Percentiles rank a stretch among this genome's conserved stretches.
phyloP scores from a whole-genome alignment of 2,113 vertebrate genomes.

The Sciurus niger region DNA sequence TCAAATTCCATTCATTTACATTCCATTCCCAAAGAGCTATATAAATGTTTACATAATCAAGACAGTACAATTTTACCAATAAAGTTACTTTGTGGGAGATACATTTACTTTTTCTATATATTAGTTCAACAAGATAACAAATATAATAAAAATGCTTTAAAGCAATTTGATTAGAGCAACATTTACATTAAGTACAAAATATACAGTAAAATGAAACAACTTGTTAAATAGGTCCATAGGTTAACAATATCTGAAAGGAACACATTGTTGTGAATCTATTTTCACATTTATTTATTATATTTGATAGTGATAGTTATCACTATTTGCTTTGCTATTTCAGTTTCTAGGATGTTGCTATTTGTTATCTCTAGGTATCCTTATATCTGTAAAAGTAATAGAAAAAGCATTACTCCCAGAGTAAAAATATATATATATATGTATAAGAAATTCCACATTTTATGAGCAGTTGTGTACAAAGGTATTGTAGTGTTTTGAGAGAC shows the following conservation, averaged over 20 bases:
- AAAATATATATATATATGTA: not conserved
- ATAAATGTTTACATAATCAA: conserved; percentile 71
- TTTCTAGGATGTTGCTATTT: conserved; percentile 41
- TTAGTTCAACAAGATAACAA: conserved; percentile 80
- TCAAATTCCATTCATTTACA: conserved; percentile 60
- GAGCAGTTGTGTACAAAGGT: conserved; percentile 3
- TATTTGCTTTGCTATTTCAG: conserved; percentile 42
- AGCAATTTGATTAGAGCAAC: conserved; percentile 77
- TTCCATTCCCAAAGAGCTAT: conserved; percentile 34
- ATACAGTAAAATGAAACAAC: conserved; percentile 87
- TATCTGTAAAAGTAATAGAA: conserved; percentile 55
- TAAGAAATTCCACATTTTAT: conserved; percentile 37
- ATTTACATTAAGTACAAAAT: conserved; percentile 90
- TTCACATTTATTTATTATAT: conserved; percentile 74
- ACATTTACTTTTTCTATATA: conserved; percentile 67
- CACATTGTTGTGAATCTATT: conserved; percentile 55
- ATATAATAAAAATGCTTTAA: conserved; percentile 80
- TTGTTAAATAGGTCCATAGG: conserved; percentile 88
- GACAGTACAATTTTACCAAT: conserved; percentile 65
- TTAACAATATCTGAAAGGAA: conserved; percentile 84
- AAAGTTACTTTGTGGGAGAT: not conserved
- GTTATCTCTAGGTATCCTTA: not conserved
- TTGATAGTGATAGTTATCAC: conserved; percentile 19
- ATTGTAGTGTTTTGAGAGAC: conserved; percentile 33
- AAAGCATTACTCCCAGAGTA: conserved; percentile 16